phyloP scores from a whole-genome alignment of 2,113 vertebrate species.

The Melospiza georgiana region DNA sequence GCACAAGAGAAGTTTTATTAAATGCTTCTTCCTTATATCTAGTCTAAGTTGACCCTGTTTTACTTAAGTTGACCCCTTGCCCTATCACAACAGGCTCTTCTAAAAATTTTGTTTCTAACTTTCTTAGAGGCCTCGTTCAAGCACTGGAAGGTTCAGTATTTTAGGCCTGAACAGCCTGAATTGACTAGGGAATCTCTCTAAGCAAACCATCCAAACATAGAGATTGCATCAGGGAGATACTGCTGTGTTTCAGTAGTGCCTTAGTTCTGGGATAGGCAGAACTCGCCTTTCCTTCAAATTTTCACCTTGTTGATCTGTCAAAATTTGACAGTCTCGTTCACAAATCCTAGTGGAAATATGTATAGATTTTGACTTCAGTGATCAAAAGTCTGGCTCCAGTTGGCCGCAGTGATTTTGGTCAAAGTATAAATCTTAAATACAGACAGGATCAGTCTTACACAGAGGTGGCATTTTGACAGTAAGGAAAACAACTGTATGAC shows the following conservation, averaged over 20 bases:
- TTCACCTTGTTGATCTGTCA: not conserved
- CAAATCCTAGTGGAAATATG: not conserved
- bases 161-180: not conserved
- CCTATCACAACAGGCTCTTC: not conserved
- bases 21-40: not conserved
- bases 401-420: not conserved
- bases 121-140: fast-evolving
- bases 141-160: not conserved
- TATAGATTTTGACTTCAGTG: not conserved
- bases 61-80: not conserved
- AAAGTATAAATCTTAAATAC: not conserved
- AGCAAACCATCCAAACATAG: not conserved
- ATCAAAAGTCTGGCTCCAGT: not conserved
- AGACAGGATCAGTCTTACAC: not conserved
- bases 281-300: not conserved
- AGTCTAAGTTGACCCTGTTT: not conserved
- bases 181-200: not conserved
- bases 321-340: not conserved
- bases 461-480: not conserved
- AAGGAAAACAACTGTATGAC: not conserved
- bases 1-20: not conserved
- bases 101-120: not conserved
- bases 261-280: not conserved
- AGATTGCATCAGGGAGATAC: not conserved
- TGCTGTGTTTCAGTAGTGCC: not conserved